These are phyloP conservation scores for Suncus etruscus DNA, from an alignment of 2,113 vertebrate species.

Conservation along the genomic window DNA sequence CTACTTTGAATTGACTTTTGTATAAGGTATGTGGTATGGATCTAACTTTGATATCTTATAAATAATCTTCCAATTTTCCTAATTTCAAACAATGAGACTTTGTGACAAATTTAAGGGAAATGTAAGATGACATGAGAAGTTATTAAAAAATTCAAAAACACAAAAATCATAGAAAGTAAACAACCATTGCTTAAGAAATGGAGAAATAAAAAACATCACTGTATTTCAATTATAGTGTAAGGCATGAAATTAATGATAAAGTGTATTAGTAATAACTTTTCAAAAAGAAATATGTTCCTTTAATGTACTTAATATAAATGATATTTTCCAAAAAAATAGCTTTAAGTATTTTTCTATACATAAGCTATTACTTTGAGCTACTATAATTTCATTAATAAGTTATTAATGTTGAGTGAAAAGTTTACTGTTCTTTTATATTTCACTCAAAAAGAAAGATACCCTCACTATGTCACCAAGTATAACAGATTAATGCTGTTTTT, in stretches of 20 bases:
- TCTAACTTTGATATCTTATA: too few relatives aligned
- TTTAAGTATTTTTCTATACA: constrained; percentile 12
- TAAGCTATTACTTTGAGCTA: not conserved
- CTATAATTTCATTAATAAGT: not conserved
- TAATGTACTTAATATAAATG: not conserved
- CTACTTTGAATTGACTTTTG: too few relatives aligned
- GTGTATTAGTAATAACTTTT: not conserved
- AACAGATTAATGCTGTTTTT: not conserved
- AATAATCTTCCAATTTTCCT: too few relatives aligned
- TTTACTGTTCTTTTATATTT: fast-evolving
- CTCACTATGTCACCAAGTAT: not conserved
- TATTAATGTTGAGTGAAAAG: not conserved
- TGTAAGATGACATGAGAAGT: not conserved
- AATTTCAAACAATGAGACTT: not conserved
- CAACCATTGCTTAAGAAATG: not conserved
- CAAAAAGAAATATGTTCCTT: not conserved
- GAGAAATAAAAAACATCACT: not conserved
- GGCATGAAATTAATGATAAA: not conserved
- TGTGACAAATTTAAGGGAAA: not conserved
- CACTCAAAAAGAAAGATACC: not conserved
- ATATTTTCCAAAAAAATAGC: not conserved
- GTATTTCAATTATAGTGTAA: not conserved
- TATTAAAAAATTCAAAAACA: not conserved
- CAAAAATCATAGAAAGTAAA: not conserved
- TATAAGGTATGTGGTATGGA: too few relatives aligned